These are phyloP conservation scores for Hypercompe scribonia DNA, from an alignment of 2,888 invertebrate species.

Conservation along the genomic window DNA sequence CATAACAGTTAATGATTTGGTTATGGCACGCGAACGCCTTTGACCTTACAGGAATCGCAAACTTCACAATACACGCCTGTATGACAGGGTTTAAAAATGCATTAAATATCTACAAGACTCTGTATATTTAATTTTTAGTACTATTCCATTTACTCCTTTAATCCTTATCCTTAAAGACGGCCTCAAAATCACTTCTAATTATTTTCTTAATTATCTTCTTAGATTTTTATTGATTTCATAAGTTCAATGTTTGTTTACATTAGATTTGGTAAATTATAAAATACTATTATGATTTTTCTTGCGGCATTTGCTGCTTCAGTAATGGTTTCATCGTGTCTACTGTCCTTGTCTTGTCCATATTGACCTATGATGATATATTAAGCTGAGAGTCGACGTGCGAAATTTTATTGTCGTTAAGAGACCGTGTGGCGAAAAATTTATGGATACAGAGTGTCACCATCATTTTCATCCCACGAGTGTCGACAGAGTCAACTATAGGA, in stretches of 20 bases:
- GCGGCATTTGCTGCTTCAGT: not conserved
- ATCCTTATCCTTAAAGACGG: too few species aligned
- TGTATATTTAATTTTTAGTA: not conserved
- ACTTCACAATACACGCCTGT: not conserved
- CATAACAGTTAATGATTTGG: constrained; percentile 69
- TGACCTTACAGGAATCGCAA: constrained; percentile 44
- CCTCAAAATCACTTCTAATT: not conserved
- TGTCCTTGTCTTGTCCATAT: not conserved
- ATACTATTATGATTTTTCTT: too few species aligned
- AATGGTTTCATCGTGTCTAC: not conserved
- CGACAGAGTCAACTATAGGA: too few species aligned
- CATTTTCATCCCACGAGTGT: too few species aligned
- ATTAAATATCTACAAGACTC: not conserved
- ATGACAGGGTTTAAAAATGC: not conserved
- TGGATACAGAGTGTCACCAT: too few species aligned
- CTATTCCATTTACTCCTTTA: not conserved
- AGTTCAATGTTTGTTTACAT: not conserved
- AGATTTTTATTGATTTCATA: too few species aligned
- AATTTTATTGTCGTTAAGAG: not conserved
- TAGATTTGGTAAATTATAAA: not conserved
- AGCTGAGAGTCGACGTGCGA: not conserved
- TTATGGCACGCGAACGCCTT: constrained; percentile 66
- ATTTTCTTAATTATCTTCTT: too few species aligned
- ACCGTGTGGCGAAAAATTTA: not conserved
- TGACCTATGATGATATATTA: not conserved